Evolutionary conservation across 2,797 vertebrate species (phyloP).

Genomic region (Myioborus melanocephalus): DNA sequence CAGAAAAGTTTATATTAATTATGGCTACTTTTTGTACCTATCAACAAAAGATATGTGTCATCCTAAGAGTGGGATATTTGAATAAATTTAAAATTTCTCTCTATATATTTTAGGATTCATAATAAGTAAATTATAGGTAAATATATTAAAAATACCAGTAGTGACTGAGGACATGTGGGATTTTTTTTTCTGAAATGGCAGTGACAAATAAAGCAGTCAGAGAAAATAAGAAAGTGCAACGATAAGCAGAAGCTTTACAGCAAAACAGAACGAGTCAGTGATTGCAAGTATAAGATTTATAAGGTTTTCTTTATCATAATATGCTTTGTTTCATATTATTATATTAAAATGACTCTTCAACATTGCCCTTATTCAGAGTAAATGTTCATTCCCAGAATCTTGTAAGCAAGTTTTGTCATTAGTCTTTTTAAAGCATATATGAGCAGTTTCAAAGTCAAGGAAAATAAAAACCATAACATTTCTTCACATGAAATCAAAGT

Average conservation of each 20-base stretch:
- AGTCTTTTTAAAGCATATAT: not conserved
- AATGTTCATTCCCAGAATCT: not conserved
- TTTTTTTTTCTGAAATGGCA: not conserved
- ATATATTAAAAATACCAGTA: not conserved
- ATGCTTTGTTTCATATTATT: conserved; percentile 1
- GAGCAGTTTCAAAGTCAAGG: not conserved
- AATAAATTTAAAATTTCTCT: not conserved
- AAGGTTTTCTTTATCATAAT: not conserved
- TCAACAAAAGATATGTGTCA: not conserved
- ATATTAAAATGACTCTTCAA: not conserved
- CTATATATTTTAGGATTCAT: not conserved
- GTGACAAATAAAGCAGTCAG: not conserved
- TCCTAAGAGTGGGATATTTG: not conserved
- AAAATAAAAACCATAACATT: not conserved
- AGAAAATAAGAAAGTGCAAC: not conserved
- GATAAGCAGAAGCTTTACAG: not conserved
- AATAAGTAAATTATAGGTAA: not conserved
- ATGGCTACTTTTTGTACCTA: not conserved
- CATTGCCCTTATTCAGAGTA: not conserved
- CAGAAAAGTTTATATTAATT: not conserved
- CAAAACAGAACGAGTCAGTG: not conserved
- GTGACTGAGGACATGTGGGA: not conserved
- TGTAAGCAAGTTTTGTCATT: not conserved
- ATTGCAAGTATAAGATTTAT: not conserved
- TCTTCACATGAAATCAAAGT: not conserved